These are phyloP conservation scores for Polyploca ridens DNA, from an alignment of 2,888 invertebrate species.

Conservation along the genomic window DNA sequence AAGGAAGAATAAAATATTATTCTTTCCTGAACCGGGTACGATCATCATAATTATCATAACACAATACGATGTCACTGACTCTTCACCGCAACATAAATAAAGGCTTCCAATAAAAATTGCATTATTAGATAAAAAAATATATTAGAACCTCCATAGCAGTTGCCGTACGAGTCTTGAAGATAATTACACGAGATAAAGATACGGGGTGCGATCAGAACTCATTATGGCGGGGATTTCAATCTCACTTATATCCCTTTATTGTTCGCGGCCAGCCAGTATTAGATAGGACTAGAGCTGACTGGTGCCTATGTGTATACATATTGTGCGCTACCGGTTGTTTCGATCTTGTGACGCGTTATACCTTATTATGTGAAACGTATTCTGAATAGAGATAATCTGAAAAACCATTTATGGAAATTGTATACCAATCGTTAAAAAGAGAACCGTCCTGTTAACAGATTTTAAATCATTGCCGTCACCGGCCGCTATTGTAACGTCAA, in stretches of 20 bases:
- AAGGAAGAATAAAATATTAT: too few relatives aligned
- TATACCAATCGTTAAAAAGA: conserved; percentile 84
- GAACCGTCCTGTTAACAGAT: conserved; percentile 84
- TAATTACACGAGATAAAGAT: conserved; percentile 67
- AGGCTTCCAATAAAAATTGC: too few relatives aligned
- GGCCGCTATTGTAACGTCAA: conserved; percentile 81
- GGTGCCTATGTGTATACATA: conserved; percentile 11
- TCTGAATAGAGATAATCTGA: conserved; percentile 72
- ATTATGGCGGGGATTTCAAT: conserved; percentile 65
- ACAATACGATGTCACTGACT: too few relatives aligned
- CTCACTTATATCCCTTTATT: conserved; percentile 59
- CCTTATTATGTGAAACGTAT: conserved; percentile 71
- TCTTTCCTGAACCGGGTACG: too few relatives aligned
- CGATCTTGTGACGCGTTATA: conserved; percentile 53
- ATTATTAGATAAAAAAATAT: not conserved
- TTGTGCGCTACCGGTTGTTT: conserved; percentile 34
- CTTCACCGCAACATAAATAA: too few relatives aligned
- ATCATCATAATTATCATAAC: too few relatives aligned
- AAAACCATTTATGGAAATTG: conserved; percentile 83
- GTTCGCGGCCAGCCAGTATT: conserved; percentile 46
- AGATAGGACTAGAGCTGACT: conserved; percentile 23
- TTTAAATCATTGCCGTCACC: conserved; percentile 84
- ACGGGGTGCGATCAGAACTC: conserved; percentile 61
- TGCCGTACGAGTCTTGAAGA: conserved; percentile 55
- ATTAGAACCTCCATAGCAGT: not conserved